Conservation (phyloP, 2,888 invertebrate species). For the Scelioninae gen. 1 region DNA sequence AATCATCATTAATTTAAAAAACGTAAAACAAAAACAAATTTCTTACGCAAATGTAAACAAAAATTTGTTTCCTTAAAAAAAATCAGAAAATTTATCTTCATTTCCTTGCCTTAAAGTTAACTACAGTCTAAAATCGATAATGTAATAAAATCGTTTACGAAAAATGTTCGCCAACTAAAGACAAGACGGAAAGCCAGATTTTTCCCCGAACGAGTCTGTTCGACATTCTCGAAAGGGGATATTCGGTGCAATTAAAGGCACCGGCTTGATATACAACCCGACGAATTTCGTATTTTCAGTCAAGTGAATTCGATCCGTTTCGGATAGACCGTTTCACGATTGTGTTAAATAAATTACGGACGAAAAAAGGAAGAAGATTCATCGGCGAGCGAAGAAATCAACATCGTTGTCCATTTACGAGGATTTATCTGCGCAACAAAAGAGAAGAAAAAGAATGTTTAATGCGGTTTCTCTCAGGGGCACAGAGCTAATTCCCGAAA, state of each 20-base stretch:
- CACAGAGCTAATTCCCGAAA: slow-evolving; percentile 68
- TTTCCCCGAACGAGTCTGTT: slow-evolving; percentile 20
- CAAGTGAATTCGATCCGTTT: slow-evolving; percentile 61
- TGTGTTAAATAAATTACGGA: slow-evolving; percentile 60
- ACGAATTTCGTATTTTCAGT: slow-evolving; percentile 59
- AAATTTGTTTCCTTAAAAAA: no score
- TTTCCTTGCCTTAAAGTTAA: no score
- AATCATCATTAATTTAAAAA: no score
- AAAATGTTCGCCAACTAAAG: not conserved
- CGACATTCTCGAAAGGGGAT: slow-evolving; percentile 39
- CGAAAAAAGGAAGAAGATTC: slow-evolving; percentile 52
- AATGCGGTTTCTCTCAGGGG: slow-evolving; percentile 55
- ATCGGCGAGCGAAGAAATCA: slow-evolving; percentile 58
- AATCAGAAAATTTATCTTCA: no score
- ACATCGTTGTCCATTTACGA: slow-evolving; percentile 65
- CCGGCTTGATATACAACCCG: slow-evolving; percentile 52
- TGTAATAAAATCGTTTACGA: slow-evolving; percentile 21
- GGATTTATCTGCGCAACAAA: slow-evolving; percentile 61
- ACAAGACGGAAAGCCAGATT: slow-evolving; percentile 20
- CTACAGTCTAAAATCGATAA: not conserved
- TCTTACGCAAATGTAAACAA: no score
- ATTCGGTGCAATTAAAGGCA: slow-evolving; percentile 56
- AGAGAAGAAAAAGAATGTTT: slow-evolving; percentile 52
- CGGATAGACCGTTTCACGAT: slow-evolving; percentile 38
- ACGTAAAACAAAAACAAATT: no score